Conservation (phyloP, 2,888 invertebrate genomes). For the Diabrotica balteata region DNA sequence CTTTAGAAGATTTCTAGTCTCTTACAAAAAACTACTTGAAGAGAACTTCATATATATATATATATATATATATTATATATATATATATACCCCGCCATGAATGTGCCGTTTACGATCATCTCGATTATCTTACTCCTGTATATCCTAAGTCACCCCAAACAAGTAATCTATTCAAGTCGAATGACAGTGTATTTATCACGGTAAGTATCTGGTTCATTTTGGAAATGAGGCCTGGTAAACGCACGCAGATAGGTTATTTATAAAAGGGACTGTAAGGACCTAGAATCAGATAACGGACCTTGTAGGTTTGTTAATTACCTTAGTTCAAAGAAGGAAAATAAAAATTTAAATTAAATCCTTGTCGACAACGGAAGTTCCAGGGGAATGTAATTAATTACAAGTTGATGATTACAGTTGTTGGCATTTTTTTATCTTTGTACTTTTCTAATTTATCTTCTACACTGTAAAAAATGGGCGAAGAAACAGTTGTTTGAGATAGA, state of each 20-base stretch:
- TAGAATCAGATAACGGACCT: conserved; percentile 34
- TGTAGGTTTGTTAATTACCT: conserved; percentile 39
- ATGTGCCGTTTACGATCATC: background rate
- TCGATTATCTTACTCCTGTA: too few species aligned
- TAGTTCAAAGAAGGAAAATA: conserved; percentile 31
- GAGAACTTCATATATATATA: too few species aligned
- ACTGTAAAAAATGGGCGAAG: background rate
- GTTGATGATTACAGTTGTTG: conserved; percentile 30
- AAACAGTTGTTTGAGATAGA: background rate
- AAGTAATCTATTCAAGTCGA: conserved; percentile 46
- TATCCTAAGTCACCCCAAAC: conserved; percentile 30
- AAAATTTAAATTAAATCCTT: conserved; percentile 35
- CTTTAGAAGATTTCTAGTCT: too few species aligned
- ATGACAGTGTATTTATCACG: conserved; percentile 51
- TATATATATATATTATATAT: too few species aligned
- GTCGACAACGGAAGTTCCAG: conserved; percentile 31
- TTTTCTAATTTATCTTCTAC: conserved; percentile 28
- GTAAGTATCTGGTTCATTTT: conserved; percentile 43
- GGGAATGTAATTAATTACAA: conserved; percentile 29
- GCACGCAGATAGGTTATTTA: conserved; percentile 36
- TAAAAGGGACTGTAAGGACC: conserved; percentile 21
- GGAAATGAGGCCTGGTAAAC: conserved; percentile 31
- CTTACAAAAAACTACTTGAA: too few species aligned
- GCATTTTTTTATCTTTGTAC: conserved; percentile 29
- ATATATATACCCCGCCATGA: background rate